Evolutionary conservation across 53 echinoderm and acorn worm species (phyloP).

Genomic region (Mesocentrotus franciscanus): DNA sequence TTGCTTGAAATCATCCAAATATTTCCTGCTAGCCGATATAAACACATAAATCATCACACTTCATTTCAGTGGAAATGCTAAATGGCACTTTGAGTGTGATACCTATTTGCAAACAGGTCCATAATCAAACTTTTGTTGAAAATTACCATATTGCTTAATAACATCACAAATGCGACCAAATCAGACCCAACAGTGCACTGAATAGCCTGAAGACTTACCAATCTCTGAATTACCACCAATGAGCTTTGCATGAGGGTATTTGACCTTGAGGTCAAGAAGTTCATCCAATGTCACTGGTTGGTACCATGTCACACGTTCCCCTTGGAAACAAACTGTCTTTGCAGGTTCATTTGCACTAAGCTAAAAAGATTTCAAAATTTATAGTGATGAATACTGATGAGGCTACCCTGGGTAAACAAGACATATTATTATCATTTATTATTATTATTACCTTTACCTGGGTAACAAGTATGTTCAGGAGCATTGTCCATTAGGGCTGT

Average conservation of each 20-base stretch:
- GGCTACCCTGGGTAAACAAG: too few relatives aligned
- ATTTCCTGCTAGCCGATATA: too few relatives aligned
- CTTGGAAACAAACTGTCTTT: conserved; percentile 61
- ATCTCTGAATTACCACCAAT: conserved; percentile 94
- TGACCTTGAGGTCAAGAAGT: conserved; percentile 80
- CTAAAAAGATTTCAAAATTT: conserved; percentile 7
- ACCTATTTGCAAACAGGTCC: too few relatives aligned
- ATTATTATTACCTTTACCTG: too few relatives aligned
- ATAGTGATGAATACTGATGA: too few relatives aligned
- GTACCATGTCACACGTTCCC: conserved; percentile 84
- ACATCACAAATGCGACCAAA: background rate
- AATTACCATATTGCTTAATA: background rate
- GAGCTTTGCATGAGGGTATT: conserved; percentile 84
- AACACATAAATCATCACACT: too few relatives aligned
- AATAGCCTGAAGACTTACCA: conserved; percentile 62
- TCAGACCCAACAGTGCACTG: background rate
- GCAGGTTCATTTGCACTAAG: conserved; percentile 6
- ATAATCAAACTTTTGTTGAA: background rate
- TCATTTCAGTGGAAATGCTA: too few relatives aligned
- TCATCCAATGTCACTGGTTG: conserved; percentile 83
- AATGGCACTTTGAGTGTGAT: too few relatives aligned
- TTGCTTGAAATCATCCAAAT: too few relatives aligned
- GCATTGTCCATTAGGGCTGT: too few relatives aligned
- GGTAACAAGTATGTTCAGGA: too few relatives aligned
- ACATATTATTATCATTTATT: too few relatives aligned